Percentiles rank a stretch among this genome's conserved stretches.
Conservation (phyloP, 2,888 invertebrate genomes). For the Agonopterix arenella region DNA sequence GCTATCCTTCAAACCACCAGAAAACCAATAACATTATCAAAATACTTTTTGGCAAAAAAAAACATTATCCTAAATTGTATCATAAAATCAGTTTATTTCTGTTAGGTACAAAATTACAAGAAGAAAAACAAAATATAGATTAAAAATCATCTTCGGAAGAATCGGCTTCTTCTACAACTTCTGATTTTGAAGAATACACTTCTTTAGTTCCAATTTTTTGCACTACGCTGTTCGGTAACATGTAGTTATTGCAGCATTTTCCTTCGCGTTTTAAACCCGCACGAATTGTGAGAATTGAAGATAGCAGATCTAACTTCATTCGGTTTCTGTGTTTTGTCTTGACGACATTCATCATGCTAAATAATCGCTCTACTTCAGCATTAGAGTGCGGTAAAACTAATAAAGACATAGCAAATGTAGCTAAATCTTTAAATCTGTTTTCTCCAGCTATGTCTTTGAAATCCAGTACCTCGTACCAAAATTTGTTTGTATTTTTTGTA, state of each 20-base stretch:
- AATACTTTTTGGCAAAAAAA: too few species aligned
- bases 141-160: background rate
- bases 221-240: slow-evolving; percentile 1
- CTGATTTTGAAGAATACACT: background rate
- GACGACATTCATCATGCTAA: slow-evolving; percentile 6
- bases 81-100: too few species aligned
- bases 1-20: too few species aligned
- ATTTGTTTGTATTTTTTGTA: slow-evolving; percentile 1
- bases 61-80: too few species aligned
- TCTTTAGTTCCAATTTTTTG: slow-evolving; percentile 4
- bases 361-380: slow-evolving; percentile 5
- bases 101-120: too few species aligned
- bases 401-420: slow-evolving; percentile 8
- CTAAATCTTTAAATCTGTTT: slow-evolving; percentile 9
- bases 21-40: too few species aligned
- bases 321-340: slow-evolving; percentile 5
- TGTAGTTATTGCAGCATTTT: slow-evolving; percentile 6
- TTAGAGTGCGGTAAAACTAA: slow-evolving; percentile 10
- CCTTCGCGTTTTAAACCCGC: slow-evolving; percentile 1
- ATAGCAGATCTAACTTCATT: slow-evolving; percentile 5
- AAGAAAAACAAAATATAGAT: background rate
- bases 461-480: slow-evolving; percentile 8
- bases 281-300: slow-evolving; percentile 6
- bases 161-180: too few species aligned
- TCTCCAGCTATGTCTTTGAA: slow-evolving; percentile 7